Evolutionary conservation across 2,888 invertebrate species (phyloP), one percentile per base, ranked within the genome.

Genomic region (Pterostichus niger): DNA sequence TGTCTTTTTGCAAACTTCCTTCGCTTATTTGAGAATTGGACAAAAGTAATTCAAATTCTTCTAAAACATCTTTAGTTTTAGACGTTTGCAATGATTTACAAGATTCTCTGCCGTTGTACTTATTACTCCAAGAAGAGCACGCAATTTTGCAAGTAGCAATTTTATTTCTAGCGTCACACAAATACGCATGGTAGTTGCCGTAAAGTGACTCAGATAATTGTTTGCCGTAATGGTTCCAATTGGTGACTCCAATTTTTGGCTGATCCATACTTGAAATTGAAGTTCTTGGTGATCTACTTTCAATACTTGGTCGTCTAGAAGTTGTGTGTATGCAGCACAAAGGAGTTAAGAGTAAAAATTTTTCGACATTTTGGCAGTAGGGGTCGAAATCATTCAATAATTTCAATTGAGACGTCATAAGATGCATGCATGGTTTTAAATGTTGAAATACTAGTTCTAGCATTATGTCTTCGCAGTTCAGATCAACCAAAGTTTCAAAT

Each of bases 401-500:
- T 86, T 93, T 92, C 83, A 95, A 91, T 90, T 96, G 96, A n/a
- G 96, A 95, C 81, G 95, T 91, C 94, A 95, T 94, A 31, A 96
- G 93, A 90, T 96, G 96, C 15, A 94, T 93, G 87, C 96, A 95
- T 0, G 96, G 95, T 86, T 94, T 92, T 85, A 99, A 91, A 88
- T 97, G 95, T 88, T 96, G 96, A 88, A 97, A 94, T 68, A 98
- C 93, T 73, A 99, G 91, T 88, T 98, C 97, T 86, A 98, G 91
- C 96, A 99, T 97, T 64, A 99, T 94, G 89, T 99, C 99, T 90
- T 99, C 99, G 90, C 98, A 98, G 90, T 98, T 96, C 84, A 99
- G 91, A 87, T 96, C 95, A 77, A 99, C 92, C 84, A 99, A 91
- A 0, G 98, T 97, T 89, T 97, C 96, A 90, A 99, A 96, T 10